Evolutionary conservation across 2,797 vertebrate genomes (phyloP).

Genomic region (Tachyglossus aculeatus): DNA sequence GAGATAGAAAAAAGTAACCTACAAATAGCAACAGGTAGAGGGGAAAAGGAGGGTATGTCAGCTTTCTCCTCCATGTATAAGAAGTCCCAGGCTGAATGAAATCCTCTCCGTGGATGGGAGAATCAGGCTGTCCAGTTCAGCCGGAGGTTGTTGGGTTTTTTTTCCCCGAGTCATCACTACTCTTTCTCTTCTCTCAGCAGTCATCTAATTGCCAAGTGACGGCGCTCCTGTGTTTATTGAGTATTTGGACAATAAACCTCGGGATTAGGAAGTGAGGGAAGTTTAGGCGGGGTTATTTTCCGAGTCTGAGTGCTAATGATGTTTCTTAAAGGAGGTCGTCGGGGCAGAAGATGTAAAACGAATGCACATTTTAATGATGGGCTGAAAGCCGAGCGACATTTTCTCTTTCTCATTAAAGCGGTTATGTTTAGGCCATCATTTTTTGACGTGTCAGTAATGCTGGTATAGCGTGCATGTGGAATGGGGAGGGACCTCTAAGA

Average conservation of each 20-base stretch:
- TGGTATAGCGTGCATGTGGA: constrained; percentile 8
- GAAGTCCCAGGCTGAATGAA: no score
- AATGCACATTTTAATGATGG: neutral
- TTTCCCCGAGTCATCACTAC: neutral
- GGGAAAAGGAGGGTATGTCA: no score
- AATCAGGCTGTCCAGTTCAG: neutral
- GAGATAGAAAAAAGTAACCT: no score
- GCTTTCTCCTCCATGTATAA: no score
- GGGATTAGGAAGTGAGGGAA: neutral
- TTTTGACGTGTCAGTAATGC: neutral
- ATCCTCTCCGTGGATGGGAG: no score
- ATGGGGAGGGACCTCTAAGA: neutral
- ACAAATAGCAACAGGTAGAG: no score
- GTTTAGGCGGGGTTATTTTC: neutral
- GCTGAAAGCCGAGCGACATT: neutral
- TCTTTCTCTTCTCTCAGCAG: neutral
- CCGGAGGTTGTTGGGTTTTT: neutral
- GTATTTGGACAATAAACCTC: neutral
- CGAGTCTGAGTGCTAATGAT: neutral
- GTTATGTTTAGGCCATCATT: neutral
- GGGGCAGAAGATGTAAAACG: neutral
- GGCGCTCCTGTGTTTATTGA: neutral
- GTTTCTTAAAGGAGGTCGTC: neutral
- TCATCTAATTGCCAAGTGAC: neutral
- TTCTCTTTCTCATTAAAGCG: neutral